Conservation (phyloP, 2,888 invertebrate genomes). For the Brenthis ino region DNA sequence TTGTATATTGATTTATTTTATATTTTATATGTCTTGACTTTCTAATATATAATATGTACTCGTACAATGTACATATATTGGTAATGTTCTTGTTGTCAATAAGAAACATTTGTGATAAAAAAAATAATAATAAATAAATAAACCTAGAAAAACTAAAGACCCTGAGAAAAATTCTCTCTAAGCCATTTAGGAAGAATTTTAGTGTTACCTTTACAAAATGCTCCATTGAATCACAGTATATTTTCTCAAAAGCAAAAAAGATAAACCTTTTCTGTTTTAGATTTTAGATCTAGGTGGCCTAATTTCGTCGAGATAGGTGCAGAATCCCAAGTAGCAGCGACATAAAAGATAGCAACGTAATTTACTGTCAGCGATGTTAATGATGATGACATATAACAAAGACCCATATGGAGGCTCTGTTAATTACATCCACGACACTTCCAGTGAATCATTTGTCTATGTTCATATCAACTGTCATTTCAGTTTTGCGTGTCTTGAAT, state of each 20-base stretch:
- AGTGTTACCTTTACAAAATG: no score
- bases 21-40: no score
- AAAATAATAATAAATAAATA: no score
- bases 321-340: conserved; percentile 10
- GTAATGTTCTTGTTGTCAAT: no score
- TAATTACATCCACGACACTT: conserved; percentile 36
- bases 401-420: conserved; percentile 14
- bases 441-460: conserved; percentile 29
- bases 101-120: no score
- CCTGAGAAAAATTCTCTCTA: no score
- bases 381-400: conserved; percentile 33
- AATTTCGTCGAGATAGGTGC: conserved; percentile 5
- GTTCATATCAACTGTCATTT: conserved; percentile 11
- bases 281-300: conserved; percentile 22
- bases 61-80: no score
- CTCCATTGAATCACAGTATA: not conserved
- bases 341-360: conserved; percentile 16
- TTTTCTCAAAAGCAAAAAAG: not conserved
- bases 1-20: no score
- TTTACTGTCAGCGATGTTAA: conserved; percentile 26
- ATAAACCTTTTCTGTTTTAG: conserved; percentile 12
- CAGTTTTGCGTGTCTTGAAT: not conserved
- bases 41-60: no score
- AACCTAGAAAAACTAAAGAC: no score
- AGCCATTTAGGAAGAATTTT: no score